Percentiles rank a stretch among this genome's conserved stretches.
Conservation (phyloP, 2,113 vertebrate genomes). For the Labeo catla region DNA sequence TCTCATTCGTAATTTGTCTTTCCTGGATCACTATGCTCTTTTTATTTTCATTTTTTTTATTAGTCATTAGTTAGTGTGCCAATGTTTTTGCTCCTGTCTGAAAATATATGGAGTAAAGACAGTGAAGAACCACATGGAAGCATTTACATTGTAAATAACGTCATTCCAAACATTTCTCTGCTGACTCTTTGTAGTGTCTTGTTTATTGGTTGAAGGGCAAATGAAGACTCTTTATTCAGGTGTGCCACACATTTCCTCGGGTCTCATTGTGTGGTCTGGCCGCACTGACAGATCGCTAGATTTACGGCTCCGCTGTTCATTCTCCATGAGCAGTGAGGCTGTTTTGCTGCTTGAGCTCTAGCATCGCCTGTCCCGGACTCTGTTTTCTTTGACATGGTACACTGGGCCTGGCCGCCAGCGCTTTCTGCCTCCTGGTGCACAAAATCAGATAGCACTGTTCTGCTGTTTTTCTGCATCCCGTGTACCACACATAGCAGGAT, state of each 20-base stretch:
- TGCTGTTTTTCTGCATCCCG: slow-evolving; percentile 12
- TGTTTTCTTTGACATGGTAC: slow-evolving; percentile 60
- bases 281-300: slow-evolving; percentile 26
- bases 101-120: not conserved
- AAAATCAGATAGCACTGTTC: slow-evolving; percentile 51
- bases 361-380: slow-evolving; percentile 43
- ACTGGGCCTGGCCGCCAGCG: slow-evolving; percentile 47
- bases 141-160: not conserved
- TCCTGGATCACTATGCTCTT: not conserved
- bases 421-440: slow-evolving; percentile 45
- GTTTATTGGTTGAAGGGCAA: not conserved
- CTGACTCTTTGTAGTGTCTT: slow-evolving; percentile 11
- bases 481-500: not conserved
- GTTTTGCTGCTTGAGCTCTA: slow-evolving; percentile 40
- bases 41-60: not conserved
- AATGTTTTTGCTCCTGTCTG: not conserved
- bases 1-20: not conserved
- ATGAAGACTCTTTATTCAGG: slow-evolving; percentile 48
- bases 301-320: slow-evolving; percentile 41
- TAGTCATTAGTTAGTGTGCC: not conserved
- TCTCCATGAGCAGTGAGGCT: slow-evolving; percentile 24
- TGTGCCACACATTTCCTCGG: slow-evolving; percentile 23
- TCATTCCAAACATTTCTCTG: not conserved
- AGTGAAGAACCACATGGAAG: not conserved
- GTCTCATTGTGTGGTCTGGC: slow-evolving; percentile 57